Evolutionary conservation across 2,113 vertebrate species (phyloP), one percentile per base, ranked within the genome.

Genomic region (Rhynchomys soricoides): DNA sequence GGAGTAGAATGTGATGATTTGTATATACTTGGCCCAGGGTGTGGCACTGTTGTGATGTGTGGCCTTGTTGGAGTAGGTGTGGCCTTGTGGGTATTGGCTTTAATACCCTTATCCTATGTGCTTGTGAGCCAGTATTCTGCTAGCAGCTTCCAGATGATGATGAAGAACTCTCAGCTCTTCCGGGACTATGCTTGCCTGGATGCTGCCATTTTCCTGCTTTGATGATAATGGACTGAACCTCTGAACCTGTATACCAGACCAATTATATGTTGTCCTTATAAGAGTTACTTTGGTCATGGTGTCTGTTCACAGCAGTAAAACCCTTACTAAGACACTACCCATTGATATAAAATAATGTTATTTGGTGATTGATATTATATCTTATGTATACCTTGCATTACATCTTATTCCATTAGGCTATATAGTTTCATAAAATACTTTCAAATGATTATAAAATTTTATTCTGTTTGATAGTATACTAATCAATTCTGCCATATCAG

Each of bases 291-390:
- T 55, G 52, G 22, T 45, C 40, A 45, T 45, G 73, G 22, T 45
- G 40, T 29, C 22, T 75, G 22, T 75, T 45, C 73, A 75, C 73
- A 75, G 40, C 24, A 75, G 26, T 45, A 75, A 26, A 75, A 45
- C 73, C 43, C 26, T 45, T 19, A 71, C n/a, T 74, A 50, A 77
- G 13, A 50, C 26, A 50, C 12, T 77, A 31, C 17, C 29, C 34
- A 94, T 82, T 90, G 79, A 82, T n/a, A n/a, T n/a, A 93, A 91
- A 95, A 45, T 68, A 77, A 91, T 83, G 57, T 29, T 91, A n/a
- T 50, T 77, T 93, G 40, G 11, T 83, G 29, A 77, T 59, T 55
- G 70, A 79, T 86, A 79, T 11, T 87, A 89, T n/a, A 92, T 81
- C 6, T 48, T 48, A 73, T 79, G 1, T 74, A 78, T 74, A 90